Conservation (phyloP, 2,888 invertebrate species). For the Rotaria sp. region DNA sequence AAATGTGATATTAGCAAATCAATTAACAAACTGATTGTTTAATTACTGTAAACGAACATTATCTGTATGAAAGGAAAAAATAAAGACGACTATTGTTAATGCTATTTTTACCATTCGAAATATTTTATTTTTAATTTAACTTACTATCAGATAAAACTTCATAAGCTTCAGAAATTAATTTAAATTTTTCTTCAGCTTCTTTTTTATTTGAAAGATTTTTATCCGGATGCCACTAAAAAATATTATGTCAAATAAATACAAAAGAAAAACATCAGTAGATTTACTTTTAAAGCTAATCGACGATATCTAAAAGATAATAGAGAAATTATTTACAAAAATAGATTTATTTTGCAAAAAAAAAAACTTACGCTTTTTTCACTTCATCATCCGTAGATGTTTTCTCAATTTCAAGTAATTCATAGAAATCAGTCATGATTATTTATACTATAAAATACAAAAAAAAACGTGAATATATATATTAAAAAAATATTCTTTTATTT, state of each 20-base stretch:
- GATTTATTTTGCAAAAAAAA: not conserved
- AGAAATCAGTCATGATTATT: constrained; percentile 1
- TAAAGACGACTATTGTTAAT: too few relatives aligned
- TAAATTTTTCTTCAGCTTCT: constrained; percentile 26
- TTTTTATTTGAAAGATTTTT: constrained; percentile 11
- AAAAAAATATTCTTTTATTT: not conserved
- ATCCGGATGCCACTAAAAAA: constrained; percentile 27
- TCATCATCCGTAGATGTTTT: constrained; percentile 78
- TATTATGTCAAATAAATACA: not conserved
- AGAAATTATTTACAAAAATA: not conserved
- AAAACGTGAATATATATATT: too few relatives aligned
- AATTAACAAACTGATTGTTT: too few relatives aligned
- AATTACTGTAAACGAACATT: too few relatives aligned
- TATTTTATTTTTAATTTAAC: not conserved
- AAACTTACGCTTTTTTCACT: constrained; percentile 79
- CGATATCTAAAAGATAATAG: not conserved
- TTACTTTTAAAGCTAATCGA: constrained; percentile 20
- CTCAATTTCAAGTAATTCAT: constrained; percentile 77
- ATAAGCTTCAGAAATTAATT: constrained; percentile 25
- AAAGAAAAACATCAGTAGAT: not conserved
- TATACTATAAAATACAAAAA: not conserved
- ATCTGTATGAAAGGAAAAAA: too few relatives aligned
- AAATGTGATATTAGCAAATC: too few relatives aligned
- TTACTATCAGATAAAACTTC: constrained; percentile 26
- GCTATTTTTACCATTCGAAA: too few relatives aligned